phyloP scores from a whole-genome alignment of 1,140 invertebrate species.

The Leptoteleia sp. region DNA sequence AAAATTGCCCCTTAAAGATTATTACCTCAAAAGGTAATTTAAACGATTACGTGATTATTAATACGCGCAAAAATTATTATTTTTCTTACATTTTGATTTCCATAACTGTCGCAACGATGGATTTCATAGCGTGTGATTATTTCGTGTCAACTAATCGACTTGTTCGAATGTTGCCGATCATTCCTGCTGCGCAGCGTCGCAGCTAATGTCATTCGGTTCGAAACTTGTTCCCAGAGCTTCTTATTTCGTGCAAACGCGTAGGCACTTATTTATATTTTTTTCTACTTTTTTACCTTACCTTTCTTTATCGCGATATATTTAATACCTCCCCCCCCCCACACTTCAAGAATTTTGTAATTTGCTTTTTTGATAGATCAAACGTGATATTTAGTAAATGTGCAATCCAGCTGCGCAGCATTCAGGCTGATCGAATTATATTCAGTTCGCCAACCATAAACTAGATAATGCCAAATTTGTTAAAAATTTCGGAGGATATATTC shows the following conservation, averaged over 20 bases:
- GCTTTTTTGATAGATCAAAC: no score
- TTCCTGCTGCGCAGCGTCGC: slow-evolving; percentile 23
- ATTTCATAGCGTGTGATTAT: slow-evolving; percentile 14
- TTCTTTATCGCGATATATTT: no score
- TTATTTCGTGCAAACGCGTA: not conserved
- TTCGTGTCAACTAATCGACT: slow-evolving; percentile 21
- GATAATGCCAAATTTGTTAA: not conserved
- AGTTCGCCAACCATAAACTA: slow-evolving; percentile 10
- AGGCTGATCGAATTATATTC: not conserved
- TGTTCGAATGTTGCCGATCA: slow-evolving; percentile 2
- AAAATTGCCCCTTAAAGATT: no score
- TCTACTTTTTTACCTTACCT: not conserved
- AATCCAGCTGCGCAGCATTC: not conserved
- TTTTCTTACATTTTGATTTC: slow-evolving; percentile 9
- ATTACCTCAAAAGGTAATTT: no score
- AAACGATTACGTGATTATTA: slow-evolving; percentile 4
- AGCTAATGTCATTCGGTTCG: not conserved
- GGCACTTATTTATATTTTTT: slow-evolving; percentile 2
- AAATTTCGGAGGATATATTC: no score
- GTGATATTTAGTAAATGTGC: not conserved
- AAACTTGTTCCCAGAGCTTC: slow-evolving; percentile 20
- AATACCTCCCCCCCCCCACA: no score
- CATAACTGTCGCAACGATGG: slow-evolving; percentile 10
- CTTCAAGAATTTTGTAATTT: no score
- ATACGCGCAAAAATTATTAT: not conserved